Evolutionary conservation across 1,140 invertebrate species (phyloP).

Genomic region (Brachystomella parvula): DNA sequence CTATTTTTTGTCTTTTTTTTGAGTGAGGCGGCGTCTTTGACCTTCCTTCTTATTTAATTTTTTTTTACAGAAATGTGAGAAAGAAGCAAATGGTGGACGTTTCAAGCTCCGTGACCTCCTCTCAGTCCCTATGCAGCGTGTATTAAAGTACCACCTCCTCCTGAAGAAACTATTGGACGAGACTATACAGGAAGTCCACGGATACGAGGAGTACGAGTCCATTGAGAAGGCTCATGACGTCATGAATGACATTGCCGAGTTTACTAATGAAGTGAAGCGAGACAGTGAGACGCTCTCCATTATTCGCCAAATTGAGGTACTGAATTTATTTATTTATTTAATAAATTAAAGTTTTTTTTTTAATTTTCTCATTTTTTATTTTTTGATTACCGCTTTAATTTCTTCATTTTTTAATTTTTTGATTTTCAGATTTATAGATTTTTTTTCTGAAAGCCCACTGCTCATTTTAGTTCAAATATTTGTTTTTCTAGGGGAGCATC

Average conservation of each 20-base stretch:
- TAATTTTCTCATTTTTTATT: no score
- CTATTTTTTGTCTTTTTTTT: no score
- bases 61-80: conserved; percentile 70
- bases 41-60: conserved; percentile 26
- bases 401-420: no score
- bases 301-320: conserved; percentile 81
- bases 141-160: conserved; percentile 93
- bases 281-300: conserved; percentile 88
- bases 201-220: conserved; percentile 67
- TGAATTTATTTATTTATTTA: no score
- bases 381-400: no score
- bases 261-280: conserved; percentile 96
- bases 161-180: conserved; percentile 85
- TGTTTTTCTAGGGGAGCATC: conserved; percentile 56
- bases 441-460: no score
- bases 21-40: not conserved
- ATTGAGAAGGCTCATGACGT: conserved; percentile 83
- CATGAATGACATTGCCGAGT: conserved; percentile 94
- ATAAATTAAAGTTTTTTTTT: no score
- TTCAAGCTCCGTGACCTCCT: conserved; percentile 89
- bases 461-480: not conserved
- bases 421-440: no score
- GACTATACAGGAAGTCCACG: conserved; percentile 34
- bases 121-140: conserved; percentile 94
- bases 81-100: conserved; percentile 86